These are phyloP conservation scores for Mizuhopecten yessoensis DNA, from an alignment of 1,140 invertebrate species.

Conservation along the genomic window DNA sequence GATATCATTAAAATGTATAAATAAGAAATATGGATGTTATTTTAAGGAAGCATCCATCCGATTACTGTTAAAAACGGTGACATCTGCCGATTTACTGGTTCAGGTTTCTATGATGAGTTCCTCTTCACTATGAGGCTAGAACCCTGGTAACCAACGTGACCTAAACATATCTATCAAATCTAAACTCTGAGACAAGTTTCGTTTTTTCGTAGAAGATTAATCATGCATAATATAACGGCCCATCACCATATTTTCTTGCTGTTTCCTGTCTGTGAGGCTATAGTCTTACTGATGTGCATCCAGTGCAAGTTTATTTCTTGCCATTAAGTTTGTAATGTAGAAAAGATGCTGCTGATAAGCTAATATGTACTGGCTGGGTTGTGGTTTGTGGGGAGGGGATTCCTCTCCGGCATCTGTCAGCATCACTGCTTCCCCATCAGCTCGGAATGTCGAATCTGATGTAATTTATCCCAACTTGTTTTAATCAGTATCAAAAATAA, in stretches of 20 bases:
- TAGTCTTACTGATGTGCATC: background rate
- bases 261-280: background rate
- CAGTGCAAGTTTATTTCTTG: background rate
- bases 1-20: too few relatives aligned
- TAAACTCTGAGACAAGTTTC: background rate
- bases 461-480: background rate
- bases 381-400: background rate
- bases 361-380: background rate
- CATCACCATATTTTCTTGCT: too few relatives aligned
- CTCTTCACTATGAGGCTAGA: too few relatives aligned
- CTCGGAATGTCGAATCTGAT: background rate
- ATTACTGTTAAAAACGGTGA: background rate
- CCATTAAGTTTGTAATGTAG: background rate
- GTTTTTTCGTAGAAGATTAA: background rate
- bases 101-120: too few relatives aligned
- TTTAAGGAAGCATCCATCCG: background rate
- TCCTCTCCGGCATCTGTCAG: background rate
- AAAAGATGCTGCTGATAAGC: background rate
- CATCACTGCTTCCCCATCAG: background rate
- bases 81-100: too few relatives aligned
- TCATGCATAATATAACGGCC: background rate
- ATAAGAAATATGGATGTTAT: background rate
- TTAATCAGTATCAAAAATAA: constrained; percentile 40
- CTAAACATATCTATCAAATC: too few relatives aligned
- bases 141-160: too few relatives aligned